Evolutionary conservation across 1,140 invertebrate species (phyloP).

Genomic region (Laupala kohalensis): DNA sequence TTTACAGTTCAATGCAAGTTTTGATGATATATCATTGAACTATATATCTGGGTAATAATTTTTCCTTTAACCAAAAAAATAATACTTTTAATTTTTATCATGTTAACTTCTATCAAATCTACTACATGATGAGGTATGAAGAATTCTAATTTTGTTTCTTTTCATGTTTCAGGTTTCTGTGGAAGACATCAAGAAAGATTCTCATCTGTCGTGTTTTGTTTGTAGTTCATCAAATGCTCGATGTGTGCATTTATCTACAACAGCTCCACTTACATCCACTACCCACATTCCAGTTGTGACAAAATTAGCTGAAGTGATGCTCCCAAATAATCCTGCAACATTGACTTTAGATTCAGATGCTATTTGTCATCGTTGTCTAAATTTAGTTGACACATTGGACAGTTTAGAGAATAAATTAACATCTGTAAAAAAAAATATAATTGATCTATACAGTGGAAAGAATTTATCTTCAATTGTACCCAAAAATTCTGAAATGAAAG

Average conservation of each 20-base stretch:
- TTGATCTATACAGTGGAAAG: background rate
- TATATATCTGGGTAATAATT: too few relatives aligned
- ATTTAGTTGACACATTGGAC: slow-evolving; percentile 7
- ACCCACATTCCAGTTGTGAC: slow-evolving; percentile 8
- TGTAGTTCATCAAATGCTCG: slow-evolving; percentile 1
- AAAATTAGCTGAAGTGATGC: slow-evolving; percentile 8
- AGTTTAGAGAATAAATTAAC: slow-evolving; percentile 9
- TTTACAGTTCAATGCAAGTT: too few relatives aligned
- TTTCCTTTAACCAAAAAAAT: too few relatives aligned
- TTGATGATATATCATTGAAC: too few relatives aligned
- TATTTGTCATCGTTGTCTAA: slow-evolving; percentile 8
- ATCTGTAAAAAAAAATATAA: slow-evolving; percentile 6
- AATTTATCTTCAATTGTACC: background rate
- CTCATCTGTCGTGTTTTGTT: slow-evolving; percentile 1
- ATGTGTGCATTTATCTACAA: background rate
- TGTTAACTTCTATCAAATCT: too few relatives aligned
- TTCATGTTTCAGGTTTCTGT: slow-evolving; percentile 9
- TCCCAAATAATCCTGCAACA: background rate
- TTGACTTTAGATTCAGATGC: background rate
- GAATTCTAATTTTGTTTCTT: background rate
- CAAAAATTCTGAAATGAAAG: background rate
- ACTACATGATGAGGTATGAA: too few relatives aligned
- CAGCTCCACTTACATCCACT: slow-evolving; percentile 5
- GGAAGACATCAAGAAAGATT: slow-evolving; percentile 4
- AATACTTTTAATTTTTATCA: too few relatives aligned